Evolutionary conservation across 2,888 invertebrate genomes (phyloP).

Genomic region (Beris chalybata): DNA sequence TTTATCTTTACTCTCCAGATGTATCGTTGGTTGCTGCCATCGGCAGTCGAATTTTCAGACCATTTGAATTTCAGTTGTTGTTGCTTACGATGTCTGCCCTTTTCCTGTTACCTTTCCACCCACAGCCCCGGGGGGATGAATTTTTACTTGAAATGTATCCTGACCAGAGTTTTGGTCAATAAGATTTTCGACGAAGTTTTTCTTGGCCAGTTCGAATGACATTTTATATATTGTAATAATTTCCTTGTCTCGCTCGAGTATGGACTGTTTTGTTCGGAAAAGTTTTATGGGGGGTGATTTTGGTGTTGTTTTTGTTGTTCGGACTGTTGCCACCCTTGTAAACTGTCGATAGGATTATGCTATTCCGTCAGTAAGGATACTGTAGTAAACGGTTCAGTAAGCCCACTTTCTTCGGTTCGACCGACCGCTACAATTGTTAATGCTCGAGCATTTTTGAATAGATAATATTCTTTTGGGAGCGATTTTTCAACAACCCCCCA

Average conservation of each 20-base stretch:
- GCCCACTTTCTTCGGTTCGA: no score
- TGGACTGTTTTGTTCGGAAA: neutral
- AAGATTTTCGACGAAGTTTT: no score
- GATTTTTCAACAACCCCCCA: neutral
- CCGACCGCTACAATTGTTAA: no score
- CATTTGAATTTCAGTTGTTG: slow-evolving; percentile 7
- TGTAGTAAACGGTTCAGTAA: no score
- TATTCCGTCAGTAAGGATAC: no score
- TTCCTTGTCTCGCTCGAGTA: neutral
- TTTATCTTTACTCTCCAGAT: slow-evolving; percentile 8
- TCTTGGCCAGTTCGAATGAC: no score
- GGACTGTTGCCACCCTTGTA: slow-evolving; percentile 14
- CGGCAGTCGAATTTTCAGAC: slow-evolving; percentile 2
- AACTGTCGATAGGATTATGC: slow-evolving; percentile 10
- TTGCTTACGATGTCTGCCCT: no score
- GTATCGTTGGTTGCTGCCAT: neutral
- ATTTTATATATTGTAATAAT: slow-evolving; percentile 7
- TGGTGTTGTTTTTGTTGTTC: neutral
- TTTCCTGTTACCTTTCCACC: no score
- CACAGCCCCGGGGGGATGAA: no score
- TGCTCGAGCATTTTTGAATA: no score
- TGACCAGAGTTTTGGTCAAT: no score
- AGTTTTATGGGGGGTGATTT: neutral
- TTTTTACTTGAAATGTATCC: no score
- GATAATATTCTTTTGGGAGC: slow-evolving; percentile 4